Percentiles rank a stretch among this genome's conserved stretches.
These are phyloP conservation scores for Epinephelus coioides DNA, from an alignment of 2,797 vertebrate species.

Conservation along the genomic window DNA sequence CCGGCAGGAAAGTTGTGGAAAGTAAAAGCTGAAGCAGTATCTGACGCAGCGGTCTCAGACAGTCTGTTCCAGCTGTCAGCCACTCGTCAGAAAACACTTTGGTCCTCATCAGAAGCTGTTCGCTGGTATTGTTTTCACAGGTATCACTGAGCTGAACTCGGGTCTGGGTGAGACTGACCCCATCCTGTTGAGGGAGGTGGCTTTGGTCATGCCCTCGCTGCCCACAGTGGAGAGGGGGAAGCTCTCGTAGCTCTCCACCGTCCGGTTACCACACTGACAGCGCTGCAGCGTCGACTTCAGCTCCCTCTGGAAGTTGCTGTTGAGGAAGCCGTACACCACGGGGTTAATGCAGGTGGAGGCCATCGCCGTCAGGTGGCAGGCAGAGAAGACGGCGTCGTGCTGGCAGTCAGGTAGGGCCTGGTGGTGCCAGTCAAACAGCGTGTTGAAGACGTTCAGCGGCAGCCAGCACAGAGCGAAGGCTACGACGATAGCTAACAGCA, in stretches of 20 bases:
- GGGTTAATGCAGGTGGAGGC: constrained; percentile 88
- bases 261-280: constrained; percentile 78
- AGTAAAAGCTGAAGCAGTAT: constrained; percentile 6
- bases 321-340: constrained; percentile 88
- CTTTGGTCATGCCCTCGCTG: constrained; percentile 85
- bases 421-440: constrained; percentile 89
- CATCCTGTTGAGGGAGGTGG: constrained; percentile 77
- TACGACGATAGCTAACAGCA: constrained; percentile 85
- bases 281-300: constrained; percentile 81
- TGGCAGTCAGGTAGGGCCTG: constrained; percentile 85
- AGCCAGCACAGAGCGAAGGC: constrained; percentile 89
- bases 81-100: neutral
- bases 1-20: neutral
- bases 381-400: constrained; percentile 88
- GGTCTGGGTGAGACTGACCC: constrained; percentile 51
- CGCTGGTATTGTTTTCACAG: constrained; percentile 52
- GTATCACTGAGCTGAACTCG: constrained; percentile 41
- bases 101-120: neutral
- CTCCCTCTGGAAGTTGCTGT: constrained; percentile 89
- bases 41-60: neutral
- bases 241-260: constrained; percentile 84
- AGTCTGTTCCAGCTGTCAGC: constrained; percentile 10
- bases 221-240: constrained; percentile 87
- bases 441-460: constrained; percentile 88
- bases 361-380: constrained; percentile 87